A percentile compares a stretch with the other conserved stretches of the same genome.
phyloP scores from a whole-genome alignment of 2,888 invertebrate species.

The Bugula neritina region DNA sequence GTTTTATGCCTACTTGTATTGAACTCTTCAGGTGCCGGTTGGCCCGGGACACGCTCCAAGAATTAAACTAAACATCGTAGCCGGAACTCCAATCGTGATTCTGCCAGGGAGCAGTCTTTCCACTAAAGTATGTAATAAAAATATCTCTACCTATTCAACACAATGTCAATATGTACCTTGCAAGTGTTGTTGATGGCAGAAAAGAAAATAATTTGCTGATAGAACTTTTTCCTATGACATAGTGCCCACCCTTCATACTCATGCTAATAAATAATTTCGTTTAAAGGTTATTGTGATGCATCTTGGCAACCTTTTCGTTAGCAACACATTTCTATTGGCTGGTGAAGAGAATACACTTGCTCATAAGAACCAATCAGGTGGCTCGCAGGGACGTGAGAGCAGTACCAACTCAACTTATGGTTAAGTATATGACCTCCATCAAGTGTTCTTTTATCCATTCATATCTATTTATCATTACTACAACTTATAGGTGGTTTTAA shows the following conservation, averaged over 20 bases:
- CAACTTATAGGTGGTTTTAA: too few relatives aligned
- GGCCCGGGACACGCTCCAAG: conserved; percentile 47
- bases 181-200: too few relatives aligned
- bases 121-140: conserved; percentile 62
- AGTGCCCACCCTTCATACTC: too few relatives aligned
- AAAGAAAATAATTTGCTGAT: too few relatives aligned
- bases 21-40: conserved; percentile 22
- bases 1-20: neutral
- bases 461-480: too few relatives aligned
- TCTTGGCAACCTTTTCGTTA: conserved; percentile 67
- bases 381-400: too few relatives aligned
- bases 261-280: too few relatives aligned
- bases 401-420: neutral
- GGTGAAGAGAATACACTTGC: conserved; percentile 31
- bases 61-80: conserved; percentile 60
- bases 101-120: conserved; percentile 74
- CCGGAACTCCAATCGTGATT: conserved; percentile 71
- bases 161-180: too few relatives aligned
- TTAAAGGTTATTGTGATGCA: conserved; percentile 52
- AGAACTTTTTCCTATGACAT: too few relatives aligned
- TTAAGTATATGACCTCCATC: too few relatives aligned
- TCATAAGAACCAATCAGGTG: conserved; percentile 27
- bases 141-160: too few relatives aligned
- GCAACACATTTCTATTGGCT: conserved; percentile 64
- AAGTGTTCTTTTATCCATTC: too few relatives aligned